A percentile compares a stretch with the other conserved stretches of the same genome.
phyloP scores from a whole-genome alignment of 2,888 invertebrate species.

The Darwinula stevensoni region DNA sequence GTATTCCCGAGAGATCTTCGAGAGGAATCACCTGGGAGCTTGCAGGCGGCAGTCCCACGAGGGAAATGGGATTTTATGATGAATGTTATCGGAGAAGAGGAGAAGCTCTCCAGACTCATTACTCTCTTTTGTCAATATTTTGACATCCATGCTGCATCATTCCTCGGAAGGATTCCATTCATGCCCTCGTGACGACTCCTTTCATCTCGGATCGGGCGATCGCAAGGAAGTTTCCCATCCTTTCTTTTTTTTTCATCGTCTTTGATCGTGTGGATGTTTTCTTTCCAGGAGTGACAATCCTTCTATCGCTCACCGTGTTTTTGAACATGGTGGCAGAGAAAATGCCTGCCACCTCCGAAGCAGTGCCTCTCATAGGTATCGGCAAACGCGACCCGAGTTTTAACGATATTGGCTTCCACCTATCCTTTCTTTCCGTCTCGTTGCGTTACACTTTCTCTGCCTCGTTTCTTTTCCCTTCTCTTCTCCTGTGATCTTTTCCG shows the following conservation, averaged over 20 bases:
- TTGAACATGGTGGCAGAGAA: conserved; percentile 91
- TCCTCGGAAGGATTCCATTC: too few relatives aligned
- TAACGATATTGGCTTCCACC: too few relatives aligned
- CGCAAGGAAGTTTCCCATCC: neutral
- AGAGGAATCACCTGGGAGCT: too few relatives aligned
- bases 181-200: too few relatives aligned
- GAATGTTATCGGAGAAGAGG: too few relatives aligned
- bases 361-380: conserved; percentile 94
- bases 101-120: too few relatives aligned
- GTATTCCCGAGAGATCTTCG: too few relatives aligned
- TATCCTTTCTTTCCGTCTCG: neutral
- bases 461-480: conserved; percentile 8
- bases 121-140: too few relatives aligned
- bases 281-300: conserved; percentile 72
- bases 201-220: too few relatives aligned
- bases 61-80: too few relatives aligned
- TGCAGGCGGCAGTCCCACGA: too few relatives aligned
- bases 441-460: neutral
- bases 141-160: too few relatives aligned
- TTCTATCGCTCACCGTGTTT: conserved; percentile 90
- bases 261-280: conserved; percentile 9
- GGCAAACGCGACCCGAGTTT: conserved; percentile 9
- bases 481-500: conserved; percentile 1
- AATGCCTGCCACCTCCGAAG: conserved; percentile 96
- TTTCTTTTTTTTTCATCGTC: conserved; percentile 6